Evolutionary conservation across 2,113 vertebrate species (phyloP).

Genomic region (Phoxinus phoxinus): DNA sequence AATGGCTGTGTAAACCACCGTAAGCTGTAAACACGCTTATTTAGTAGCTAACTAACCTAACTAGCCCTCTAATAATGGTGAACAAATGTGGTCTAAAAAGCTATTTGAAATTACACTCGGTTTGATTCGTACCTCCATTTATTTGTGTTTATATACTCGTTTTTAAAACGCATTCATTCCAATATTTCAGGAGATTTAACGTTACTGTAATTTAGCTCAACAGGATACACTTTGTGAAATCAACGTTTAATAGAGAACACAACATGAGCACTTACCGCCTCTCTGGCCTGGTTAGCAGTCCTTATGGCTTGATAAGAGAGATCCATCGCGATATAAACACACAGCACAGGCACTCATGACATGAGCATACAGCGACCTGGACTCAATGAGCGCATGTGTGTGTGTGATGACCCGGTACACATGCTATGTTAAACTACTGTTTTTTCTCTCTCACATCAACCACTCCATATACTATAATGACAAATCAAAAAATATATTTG

Average conservation of each 20-base stretch:
- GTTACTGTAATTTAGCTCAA: too few species aligned
- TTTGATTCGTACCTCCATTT: background rate
- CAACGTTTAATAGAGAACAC: background rate
- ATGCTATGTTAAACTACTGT: too few species aligned
- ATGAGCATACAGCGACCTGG: background rate
- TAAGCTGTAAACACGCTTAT: background rate
- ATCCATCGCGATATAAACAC: slow-evolving; percentile 72
- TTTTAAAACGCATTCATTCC: background rate
- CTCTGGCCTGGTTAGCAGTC: slow-evolving; percentile 75
- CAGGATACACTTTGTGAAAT: background rate
- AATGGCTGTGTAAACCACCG: background rate
- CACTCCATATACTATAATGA: too few species aligned
- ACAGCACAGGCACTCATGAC: background rate
- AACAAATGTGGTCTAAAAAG: background rate
- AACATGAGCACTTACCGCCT: slow-evolving; percentile 77
- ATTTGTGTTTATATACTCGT: background rate
- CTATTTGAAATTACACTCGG: background rate
- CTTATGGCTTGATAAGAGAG: slow-evolving; percentile 79
- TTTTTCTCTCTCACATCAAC: too few species aligned
- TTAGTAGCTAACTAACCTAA: background rate
- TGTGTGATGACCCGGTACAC: background rate
- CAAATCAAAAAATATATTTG: too few species aligned
- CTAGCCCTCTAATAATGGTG: background rate
- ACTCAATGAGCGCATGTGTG: background rate
- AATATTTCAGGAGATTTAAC: background rate